Evolutionary conservation across 2,797 vertebrate genomes (phyloP).

Genomic region (Neoniphon sammara): DNA sequence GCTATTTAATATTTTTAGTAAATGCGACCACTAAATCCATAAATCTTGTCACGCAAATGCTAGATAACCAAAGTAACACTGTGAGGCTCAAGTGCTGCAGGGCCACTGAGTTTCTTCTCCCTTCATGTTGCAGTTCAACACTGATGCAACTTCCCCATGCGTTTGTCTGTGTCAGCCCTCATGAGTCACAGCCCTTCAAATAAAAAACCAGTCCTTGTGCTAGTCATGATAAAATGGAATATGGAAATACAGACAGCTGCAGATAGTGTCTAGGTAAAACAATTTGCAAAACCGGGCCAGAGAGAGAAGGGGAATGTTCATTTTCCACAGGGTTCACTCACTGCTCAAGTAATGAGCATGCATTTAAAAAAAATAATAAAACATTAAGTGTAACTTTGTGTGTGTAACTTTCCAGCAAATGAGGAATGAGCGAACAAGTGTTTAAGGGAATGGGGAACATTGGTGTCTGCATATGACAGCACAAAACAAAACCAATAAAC

Average conservation of each 20-base stretch:
- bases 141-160: slow-evolving; percentile 83
- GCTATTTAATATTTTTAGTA: no score
- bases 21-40: no score
- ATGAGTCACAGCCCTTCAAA: slow-evolving; percentile 68
- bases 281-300: background rate
- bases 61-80: slow-evolving; percentile 15
- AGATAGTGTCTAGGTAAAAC: background rate
- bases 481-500: slow-evolving; percentile 35
- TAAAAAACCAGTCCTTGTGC: slow-evolving; percentile 32
- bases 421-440: slow-evolving; percentile 64
- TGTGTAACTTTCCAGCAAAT: slow-evolving; percentile 16
- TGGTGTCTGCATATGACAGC: slow-evolving; percentile 13
- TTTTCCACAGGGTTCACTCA: slow-evolving; percentile 5
- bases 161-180: slow-evolving; percentile 72
- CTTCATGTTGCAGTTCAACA: slow-evolving; percentile 62
- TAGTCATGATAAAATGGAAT: slow-evolving; percentile 1
- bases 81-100: slow-evolving; percentile 33
- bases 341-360: slow-evolving; percentile 17
- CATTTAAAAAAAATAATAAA: slow-evolving; percentile 48
- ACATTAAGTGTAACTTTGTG: background rate
- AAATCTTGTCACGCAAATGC: background rate
- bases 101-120: slow-evolving; percentile 42
- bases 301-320: background rate
- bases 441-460: slow-evolving; percentile 69
- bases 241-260: background rate